A percentile compares a stretch with the other conserved stretches of the same genome.
Evolutionary conservation across 2,888 invertebrate genomes (phyloP).

Genomic region (Ferrisia virgata): DNA sequence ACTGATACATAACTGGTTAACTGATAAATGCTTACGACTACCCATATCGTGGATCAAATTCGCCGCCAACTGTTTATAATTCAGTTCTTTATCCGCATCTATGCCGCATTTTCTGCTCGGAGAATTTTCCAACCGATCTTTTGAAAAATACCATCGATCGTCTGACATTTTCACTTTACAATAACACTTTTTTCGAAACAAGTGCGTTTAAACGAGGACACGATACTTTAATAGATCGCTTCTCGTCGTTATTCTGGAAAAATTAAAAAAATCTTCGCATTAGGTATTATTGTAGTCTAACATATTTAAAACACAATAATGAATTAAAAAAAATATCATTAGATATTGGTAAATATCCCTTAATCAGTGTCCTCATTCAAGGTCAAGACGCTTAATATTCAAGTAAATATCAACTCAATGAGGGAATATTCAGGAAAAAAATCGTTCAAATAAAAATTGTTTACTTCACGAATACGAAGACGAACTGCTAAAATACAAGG

Average conservation of each 20-base stretch:
- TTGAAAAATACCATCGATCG: slow-evolving; percentile 84
- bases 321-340: not conserved
- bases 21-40: slow-evolving; percentile 74
- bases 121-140: slow-evolving; percentile 84
- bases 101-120: slow-evolving; percentile 89
- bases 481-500: not conserved
- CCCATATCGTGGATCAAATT: slow-evolving; percentile 99
- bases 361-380: no score
- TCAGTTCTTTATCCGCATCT: slow-evolving; percentile 90
- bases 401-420: not conserved
- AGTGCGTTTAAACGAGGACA: not conserved
- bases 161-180: slow-evolving; percentile 19
- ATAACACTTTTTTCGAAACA: not conserved
- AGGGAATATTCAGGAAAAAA: not conserved
- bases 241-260: not conserved
- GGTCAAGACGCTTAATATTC: not conserved
- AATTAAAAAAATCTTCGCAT: not conserved
- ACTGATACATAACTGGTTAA: slow-evolving; percentile 94
- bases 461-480: not conserved
- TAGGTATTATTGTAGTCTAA: not conserved
- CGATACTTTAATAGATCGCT: not conserved
- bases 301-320: not conserved
- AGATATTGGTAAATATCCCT: no score
- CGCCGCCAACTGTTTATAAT: slow-evolving; percentile 93
- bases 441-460: not conserved